phyloP scores from a whole-genome alignment of 1,140 invertebrate species.

The Formica exsecta region DNA sequence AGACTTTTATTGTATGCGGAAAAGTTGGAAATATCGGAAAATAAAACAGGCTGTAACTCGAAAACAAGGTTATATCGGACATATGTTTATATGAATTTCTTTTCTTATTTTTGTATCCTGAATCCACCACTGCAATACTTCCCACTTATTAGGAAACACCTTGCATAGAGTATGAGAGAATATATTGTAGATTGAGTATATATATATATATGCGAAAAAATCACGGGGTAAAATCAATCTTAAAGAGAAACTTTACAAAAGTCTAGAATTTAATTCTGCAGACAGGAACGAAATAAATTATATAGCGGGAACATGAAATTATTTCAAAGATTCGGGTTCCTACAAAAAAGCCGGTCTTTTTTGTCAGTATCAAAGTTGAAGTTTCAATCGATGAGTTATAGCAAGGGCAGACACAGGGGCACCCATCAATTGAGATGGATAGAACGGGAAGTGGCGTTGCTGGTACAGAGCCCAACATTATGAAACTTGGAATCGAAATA shows the following conservation, averaged over 20 bases:
- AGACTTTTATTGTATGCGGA: too few species aligned
- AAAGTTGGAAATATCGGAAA: too few species aligned
- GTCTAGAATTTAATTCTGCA: slow-evolving; percentile 12
- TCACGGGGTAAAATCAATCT: neutral
- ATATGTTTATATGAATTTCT: too few species aligned
- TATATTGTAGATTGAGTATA: too few species aligned
- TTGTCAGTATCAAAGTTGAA: slow-evolving; percentile 36
- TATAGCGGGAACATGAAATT: neutral
- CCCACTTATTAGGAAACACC: too few species aligned
- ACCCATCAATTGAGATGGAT: slow-evolving; percentile 43
- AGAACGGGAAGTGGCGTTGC: slow-evolving; percentile 36
- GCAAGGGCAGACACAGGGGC: slow-evolving; percentile 10
- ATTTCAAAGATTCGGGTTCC: slow-evolving; percentile 16
- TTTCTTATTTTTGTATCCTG: too few species aligned
- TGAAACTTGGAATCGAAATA: slow-evolving; percentile 78
- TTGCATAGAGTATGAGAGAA: neutral
- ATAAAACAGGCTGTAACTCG: too few species aligned
- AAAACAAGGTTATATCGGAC: too few species aligned
- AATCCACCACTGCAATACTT: too few species aligned
- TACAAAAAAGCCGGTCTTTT: neutral
- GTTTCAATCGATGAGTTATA: slow-evolving; percentile 37
- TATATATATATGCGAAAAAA: neutral
- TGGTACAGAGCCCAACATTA: slow-evolving; percentile 59
- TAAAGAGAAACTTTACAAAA: neutral
- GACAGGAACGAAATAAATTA: neutral